Conservation (phyloP, 2,113 vertebrate species). For the Myodes glareolus region DNA sequence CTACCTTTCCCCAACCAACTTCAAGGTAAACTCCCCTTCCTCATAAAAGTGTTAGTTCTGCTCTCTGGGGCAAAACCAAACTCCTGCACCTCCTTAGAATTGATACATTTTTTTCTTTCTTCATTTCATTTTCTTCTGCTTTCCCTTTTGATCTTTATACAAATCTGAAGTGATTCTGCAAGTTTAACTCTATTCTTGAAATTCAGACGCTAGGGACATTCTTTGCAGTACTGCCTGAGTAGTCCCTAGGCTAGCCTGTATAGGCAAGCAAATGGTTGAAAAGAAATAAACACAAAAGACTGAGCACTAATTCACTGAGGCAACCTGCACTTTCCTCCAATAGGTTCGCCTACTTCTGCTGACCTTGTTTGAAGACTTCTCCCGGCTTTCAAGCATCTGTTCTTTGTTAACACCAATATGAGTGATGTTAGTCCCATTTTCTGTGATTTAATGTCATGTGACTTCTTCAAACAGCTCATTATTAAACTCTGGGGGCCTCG, state of each 20-base stretch:
- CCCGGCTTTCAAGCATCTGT: background rate
- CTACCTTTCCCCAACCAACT: background rate
- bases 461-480: background rate
- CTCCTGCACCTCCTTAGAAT: background rate
- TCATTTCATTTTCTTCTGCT: background rate
- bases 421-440: background rate
- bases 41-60: background rate
- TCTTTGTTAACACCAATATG: background rate
- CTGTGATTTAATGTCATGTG: background rate
- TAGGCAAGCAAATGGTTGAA: background rate
- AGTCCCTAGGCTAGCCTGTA: background rate
- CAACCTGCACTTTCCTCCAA: background rate
- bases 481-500: background rate
- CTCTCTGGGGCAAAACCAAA: background rate
- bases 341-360: background rate
- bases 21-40: background rate
- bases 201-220: background rate
- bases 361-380: background rate
- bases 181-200: background rate
- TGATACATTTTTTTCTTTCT: background rate
- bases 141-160: background rate
- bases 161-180: background rate
- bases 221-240: background rate
- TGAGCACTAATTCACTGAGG: background rate
- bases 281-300: background rate